Evolutionary conservation across 2,797 vertebrate genomes (phyloP).

Genomic region (Agapornis canus): DNA sequence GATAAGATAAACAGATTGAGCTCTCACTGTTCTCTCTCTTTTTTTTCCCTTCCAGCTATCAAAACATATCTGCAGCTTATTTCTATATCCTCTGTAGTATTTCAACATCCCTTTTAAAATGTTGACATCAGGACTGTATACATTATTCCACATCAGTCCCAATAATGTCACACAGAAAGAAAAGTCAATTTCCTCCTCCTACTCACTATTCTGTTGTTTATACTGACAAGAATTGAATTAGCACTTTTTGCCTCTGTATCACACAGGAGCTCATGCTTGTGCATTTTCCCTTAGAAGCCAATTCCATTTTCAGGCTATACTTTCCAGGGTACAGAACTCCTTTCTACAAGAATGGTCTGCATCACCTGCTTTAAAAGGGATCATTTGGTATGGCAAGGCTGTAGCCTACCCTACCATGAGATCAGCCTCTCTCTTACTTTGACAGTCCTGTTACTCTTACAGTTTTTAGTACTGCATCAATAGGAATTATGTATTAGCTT

Average conservation of each 20-base stretch:
- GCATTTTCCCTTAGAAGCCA: background rate
- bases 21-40: conserved; percentile 20
- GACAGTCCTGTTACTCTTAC: background rate
- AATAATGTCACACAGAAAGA: conserved; percentile 49
- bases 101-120: conserved; percentile 27
- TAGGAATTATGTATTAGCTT: background rate
- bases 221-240: conserved; percentile 53
- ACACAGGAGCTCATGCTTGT: background rate
- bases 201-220: conserved; percentile 53
- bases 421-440: background rate
- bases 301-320: background rate
- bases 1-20: conserved; percentile 59
- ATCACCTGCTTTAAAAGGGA: background rate
- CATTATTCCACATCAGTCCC: conserved; percentile 47
- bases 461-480: background rate
- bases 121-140: conserved; percentile 37
- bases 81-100: background rate
- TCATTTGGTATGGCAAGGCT: background rate
- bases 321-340: background rate
- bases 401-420: background rate
- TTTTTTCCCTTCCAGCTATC: background rate
- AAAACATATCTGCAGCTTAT: conserved; percentile 41
- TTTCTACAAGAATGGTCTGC: background rate
- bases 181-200: conserved; percentile 56
- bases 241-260: conserved; percentile 18